A percentile compares a stretch with the other conserved stretches of the same genome.
Conservation (phyloP, 2,797 vertebrate genomes). For the Hoplostethus atlanticus region DNA sequence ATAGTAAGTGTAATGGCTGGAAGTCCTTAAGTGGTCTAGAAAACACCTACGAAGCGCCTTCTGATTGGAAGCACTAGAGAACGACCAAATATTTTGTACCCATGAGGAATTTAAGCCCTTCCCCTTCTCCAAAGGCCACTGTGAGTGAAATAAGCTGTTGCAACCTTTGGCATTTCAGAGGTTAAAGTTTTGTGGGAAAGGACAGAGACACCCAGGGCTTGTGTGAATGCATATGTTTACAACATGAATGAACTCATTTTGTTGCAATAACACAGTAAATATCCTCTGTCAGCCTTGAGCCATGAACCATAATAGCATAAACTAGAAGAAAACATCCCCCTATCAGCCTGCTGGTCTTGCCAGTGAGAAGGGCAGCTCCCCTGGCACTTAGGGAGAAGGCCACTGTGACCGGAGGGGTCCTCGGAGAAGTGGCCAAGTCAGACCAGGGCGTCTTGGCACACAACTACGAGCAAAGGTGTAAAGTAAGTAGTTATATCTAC, state of each 20-base stretch:
- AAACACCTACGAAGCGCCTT: conserved; percentile 8
- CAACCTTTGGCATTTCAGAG: conserved; percentile 65
- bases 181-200: conserved; percentile 79
- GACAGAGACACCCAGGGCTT: conserved; percentile 54
- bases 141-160: conserved; percentile 58
- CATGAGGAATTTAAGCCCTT: conserved; percentile 34
- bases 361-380: conserved; percentile 33
- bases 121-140: conserved; percentile 21
- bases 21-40: background rate
- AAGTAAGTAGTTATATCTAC: background rate
- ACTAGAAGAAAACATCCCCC: conserved; percentile 32
- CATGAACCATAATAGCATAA: conserved; percentile 25
- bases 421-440: conserved; percentile 15
- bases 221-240: conserved; percentile 59
- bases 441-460: background rate
- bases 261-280: conserved; percentile 67
- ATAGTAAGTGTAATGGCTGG: background rate
- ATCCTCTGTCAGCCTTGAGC: conserved; percentile 35
- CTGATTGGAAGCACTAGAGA: conserved; percentile 25
- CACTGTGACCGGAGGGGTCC: conserved; percentile 14
- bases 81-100: conserved; percentile 36
- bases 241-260: conserved; percentile 65
- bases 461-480: background rate
- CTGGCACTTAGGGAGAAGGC: conserved; percentile 12
- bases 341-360: conserved; percentile 17